Evolutionary conservation across 2,797 vertebrate species (phyloP).

Genomic region (Artibeus lituratus): DNA sequence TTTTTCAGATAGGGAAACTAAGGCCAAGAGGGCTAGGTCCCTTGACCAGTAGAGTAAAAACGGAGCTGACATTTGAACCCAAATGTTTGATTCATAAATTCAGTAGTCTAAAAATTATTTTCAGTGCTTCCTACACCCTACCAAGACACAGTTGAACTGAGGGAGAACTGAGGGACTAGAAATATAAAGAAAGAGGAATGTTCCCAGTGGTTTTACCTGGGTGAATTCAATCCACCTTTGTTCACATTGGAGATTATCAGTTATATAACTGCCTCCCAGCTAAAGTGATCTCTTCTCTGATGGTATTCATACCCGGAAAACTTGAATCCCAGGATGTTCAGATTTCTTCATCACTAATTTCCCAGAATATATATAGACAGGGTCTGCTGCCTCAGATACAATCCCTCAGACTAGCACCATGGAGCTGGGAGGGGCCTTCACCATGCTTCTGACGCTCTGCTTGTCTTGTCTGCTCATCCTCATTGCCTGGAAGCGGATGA

Average conservation of each 20-base stretch:
- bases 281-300: background rate
- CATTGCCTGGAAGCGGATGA: slow-evolving; percentile 65
- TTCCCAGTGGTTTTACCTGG: background rate
- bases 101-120: background rate
- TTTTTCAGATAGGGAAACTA: background rate
- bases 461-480: slow-evolving; percentile 71
- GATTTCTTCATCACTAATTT: background rate
- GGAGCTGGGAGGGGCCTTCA: slow-evolving; percentile 59
- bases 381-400: background rate
- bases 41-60: background rate
- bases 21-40: background rate
- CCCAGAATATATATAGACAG: slow-evolving; percentile 57
- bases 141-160: background rate
- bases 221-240: slow-evolving; percentile 9
- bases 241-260: slow-evolving; percentile 26
- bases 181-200: slow-evolving; percentile 1
- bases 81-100: background rate
- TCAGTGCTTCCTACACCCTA: background rate
- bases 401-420: background rate
- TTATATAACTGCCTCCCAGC: slow-evolving; percentile 41
- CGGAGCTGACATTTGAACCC: background rate
- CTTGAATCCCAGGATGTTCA: slow-evolving; percentile 2
- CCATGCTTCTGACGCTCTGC: slow-evolving; percentile 65
- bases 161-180: background rate
- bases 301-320: background rate